Base-by-base conservation (phyloP, 2,113 vertebrate genomes). In the Canis aureus region DNA sequence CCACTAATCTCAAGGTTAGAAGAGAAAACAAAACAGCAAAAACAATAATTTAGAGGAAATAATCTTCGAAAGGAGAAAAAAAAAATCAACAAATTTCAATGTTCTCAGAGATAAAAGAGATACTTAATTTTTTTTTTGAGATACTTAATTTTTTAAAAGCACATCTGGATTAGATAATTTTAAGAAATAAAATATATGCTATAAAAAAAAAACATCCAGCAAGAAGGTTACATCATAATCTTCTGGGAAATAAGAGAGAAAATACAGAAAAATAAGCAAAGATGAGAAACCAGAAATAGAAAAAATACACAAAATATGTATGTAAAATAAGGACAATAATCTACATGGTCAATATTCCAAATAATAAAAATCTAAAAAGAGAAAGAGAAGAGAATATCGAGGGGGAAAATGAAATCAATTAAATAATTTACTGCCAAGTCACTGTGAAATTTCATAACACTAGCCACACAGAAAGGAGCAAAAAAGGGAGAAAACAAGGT, bases 341-440 rank as follows among this genome's bases (percentile, higher is more conserved):
- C 19, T 10, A 78, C 15, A 64, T 60, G 22, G 22, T 57, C 43
- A 90, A 69, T 51, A 51, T 73, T 15, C 16, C 43, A 92, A 60
- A 80, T 64, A 64, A 66, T n/a, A 49, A 73, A 90, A 53, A 29
- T 91, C 55, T 81, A 66, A 60, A 71, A 64, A n/a, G 32, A 85
- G 23, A 43, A 43, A 83, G 23, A 93, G 8, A 93, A 66, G 51
- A 89, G 15, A 92, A 62, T 94, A 43, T 20, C 49, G 32, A 6
- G 9, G 22, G 13, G 22, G 27, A 16, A 11, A 10, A 64, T 62
- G 1, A 79, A 79, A 79, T 89, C 78, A 88, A 19, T 32, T 89
- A 94, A 92, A 74, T 91, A 93, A 35, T 89, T 95, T 38, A 35
- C 38, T 32, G 25, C 67, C n/a, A 94, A 67, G 82, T n/a, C 22